These are phyloP conservation scores for Pandemis corylana DNA, from an alignment of 2,888 invertebrate species.

Conservation along the genomic window DNA sequence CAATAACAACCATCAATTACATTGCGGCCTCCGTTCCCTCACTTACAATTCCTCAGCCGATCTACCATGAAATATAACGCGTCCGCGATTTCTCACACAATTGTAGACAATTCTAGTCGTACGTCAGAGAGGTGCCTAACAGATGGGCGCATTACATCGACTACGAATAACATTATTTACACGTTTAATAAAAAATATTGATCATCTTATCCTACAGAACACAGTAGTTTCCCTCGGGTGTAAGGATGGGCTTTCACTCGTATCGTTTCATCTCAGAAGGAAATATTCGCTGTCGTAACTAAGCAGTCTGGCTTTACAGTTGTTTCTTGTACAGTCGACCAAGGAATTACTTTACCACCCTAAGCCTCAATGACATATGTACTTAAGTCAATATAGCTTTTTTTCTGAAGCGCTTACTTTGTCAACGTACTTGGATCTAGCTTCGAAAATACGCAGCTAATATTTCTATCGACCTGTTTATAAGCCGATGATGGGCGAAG, in stretches of 20 bases:
- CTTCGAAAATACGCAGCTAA: neutral
- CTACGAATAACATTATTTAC: constrained; percentile 47
- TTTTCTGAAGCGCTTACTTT: too few relatives aligned
- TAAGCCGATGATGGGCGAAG: neutral
- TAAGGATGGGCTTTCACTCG: constrained; percentile 32
- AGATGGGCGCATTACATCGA: constrained; percentile 40
- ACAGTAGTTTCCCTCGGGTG: constrained; percentile 39
- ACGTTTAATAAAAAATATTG: constrained; percentile 45
- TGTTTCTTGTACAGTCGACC: too few relatives aligned
- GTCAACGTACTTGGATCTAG: too few relatives aligned
- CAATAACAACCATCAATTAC: neutral
- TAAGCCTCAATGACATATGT: too few relatives aligned
- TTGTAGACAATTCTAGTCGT: constrained; percentile 12
- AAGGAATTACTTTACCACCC: too few relatives aligned
- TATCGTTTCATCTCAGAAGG: neutral
- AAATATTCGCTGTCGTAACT: constrained; percentile 4
- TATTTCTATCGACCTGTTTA: constrained; percentile 9
- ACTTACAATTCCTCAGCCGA: neutral
- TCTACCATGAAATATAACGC: neutral
- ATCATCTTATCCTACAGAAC: constrained; percentile 37
- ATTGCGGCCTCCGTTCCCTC: neutral
- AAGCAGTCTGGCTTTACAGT: neutral
- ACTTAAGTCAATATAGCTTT: too few relatives aligned
- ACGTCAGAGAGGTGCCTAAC: constrained; percentile 21
- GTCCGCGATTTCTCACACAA: neutral